Evolutionary conservation across 2,888 invertebrate genomes (phyloP).

Genomic region (Aromia moschata): DNA sequence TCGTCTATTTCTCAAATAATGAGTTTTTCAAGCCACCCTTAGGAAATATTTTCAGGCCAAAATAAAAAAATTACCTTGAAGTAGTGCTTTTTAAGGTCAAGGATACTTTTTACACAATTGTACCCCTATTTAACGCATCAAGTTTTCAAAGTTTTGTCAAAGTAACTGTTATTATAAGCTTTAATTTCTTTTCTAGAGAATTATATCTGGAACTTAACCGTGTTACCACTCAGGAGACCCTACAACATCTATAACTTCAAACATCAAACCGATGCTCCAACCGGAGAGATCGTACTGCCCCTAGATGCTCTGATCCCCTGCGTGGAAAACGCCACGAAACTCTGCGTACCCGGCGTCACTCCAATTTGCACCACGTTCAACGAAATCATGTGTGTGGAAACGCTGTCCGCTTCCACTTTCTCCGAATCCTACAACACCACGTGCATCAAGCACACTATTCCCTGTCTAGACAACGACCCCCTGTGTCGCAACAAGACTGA

Average conservation of each 20-base stretch:
- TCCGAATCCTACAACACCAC: slow-evolving; percentile 47
- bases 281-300: slow-evolving; percentile 54
- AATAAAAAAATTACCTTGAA: too few relatives aligned
- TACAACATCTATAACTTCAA: slow-evolving; percentile 56
- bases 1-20: too few relatives aligned
- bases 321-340: slow-evolving; percentile 51
- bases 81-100: too few relatives aligned
- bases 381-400: slow-evolving; percentile 55
- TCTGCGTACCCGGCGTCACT: slow-evolving; percentile 53
- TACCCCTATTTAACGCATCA: too few relatives aligned
- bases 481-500: slow-evolving; percentile 48
- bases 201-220: slow-evolving; percentile 52
- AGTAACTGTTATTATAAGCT: too few relatives aligned
- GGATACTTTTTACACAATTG: too few relatives aligned
- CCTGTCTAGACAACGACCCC: slow-evolving; percentile 47
- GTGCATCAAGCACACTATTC: slow-evolving; percentile 47
- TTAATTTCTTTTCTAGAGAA: slow-evolving; percentile 31
- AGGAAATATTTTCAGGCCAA: too few relatives aligned
- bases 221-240: slow-evolving; percentile 48
- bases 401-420: slow-evolving; percentile 43
- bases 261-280: slow-evolving; percentile 50
- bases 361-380: slow-evolving; percentile 55
- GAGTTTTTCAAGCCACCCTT: too few relatives aligned
- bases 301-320: slow-evolving; percentile 53
- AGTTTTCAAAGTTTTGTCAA: too few relatives aligned